These are phyloP conservation scores for Hystrix cristata DNA, from an alignment of 2,113 vertebrate species.

Conservation along the genomic window DNA sequence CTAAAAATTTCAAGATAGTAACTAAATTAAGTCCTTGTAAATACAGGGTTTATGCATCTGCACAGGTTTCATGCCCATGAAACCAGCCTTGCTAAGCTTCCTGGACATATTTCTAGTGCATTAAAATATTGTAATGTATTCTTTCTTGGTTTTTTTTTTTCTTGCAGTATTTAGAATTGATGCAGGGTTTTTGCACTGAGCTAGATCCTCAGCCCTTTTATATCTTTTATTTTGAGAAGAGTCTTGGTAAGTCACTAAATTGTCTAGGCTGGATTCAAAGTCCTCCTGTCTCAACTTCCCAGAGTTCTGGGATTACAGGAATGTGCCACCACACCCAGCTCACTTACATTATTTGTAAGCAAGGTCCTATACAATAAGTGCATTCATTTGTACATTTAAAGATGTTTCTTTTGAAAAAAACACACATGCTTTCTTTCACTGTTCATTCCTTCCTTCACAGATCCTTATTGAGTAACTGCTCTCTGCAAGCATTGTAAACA, in stretches of 20 bases:
- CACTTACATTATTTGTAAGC: not conserved
- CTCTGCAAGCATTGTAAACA: not conserved
- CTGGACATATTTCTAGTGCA: not conserved
- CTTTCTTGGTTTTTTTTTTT: not conserved
- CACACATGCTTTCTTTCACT: not conserved
- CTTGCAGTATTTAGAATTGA: not conserved
- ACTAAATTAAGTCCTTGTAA: constrained; percentile 23
- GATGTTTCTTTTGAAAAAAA: constrained; percentile 27
- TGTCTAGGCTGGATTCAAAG: not conserved
- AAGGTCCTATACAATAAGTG: not conserved
- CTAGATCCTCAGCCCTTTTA: not conserved
- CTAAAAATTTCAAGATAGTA: constrained; percentile 43
- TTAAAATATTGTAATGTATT: constrained; percentile 5
- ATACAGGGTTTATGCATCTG: not conserved
- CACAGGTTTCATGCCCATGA: not conserved
- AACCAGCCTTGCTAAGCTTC: not conserved
- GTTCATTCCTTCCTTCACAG: not conserved
- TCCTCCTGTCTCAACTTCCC: not conserved
- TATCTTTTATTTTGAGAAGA: not conserved
- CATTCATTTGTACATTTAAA: not conserved
- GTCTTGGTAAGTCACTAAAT: not conserved
- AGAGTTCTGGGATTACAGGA: not conserved
- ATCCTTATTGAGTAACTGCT: not conserved
- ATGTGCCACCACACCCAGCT: not conserved
- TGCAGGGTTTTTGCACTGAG: not conserved